These are phyloP conservation scores for Xiphorhynchus erythropygius DNA, from an alignment of 2,797 vertebrate genomes.

Conservation along the genomic window DNA sequence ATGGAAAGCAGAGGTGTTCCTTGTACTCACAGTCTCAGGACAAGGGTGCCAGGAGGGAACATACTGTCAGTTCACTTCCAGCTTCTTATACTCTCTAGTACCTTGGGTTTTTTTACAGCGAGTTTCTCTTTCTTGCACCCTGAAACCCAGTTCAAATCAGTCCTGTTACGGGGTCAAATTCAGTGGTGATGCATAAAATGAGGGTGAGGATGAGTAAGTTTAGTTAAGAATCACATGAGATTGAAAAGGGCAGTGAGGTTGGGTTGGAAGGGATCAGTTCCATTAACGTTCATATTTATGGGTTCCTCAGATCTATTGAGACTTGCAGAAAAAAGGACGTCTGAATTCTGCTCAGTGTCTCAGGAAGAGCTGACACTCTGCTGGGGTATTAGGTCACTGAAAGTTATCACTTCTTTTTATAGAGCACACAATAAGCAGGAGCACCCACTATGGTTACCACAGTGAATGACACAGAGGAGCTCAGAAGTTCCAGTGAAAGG, in stretches of 20 bases:
- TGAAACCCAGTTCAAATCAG: background rate
- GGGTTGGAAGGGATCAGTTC: background rate
- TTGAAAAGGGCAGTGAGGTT: background rate
- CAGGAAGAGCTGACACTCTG: background rate
- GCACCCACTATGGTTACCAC: background rate
- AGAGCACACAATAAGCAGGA: background rate
- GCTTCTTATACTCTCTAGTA: background rate
- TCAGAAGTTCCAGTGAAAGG: background rate
- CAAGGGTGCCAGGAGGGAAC: background rate
- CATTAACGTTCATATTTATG: background rate
- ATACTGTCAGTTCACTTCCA: background rate
- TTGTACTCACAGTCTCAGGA: background rate
- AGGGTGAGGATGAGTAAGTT: background rate
- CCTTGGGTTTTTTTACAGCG: background rate
- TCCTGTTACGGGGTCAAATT: background rate
- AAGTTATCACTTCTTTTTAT: background rate
- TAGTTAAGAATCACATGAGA: background rate
- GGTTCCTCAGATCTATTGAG: background rate
- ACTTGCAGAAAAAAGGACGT: background rate
- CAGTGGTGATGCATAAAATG: background rate
- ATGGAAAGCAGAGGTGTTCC: background rate
- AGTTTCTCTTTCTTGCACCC: background rate
- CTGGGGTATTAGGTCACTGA: background rate
- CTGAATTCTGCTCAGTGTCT: background rate
- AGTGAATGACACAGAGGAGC: background rate